Percentiles rank a stretch among this genome's conserved stretches.
These are phyloP conservation scores for Hartigia nigra DNA, from an alignment of 2,888 invertebrate species.

Conservation along the genomic window DNA sequence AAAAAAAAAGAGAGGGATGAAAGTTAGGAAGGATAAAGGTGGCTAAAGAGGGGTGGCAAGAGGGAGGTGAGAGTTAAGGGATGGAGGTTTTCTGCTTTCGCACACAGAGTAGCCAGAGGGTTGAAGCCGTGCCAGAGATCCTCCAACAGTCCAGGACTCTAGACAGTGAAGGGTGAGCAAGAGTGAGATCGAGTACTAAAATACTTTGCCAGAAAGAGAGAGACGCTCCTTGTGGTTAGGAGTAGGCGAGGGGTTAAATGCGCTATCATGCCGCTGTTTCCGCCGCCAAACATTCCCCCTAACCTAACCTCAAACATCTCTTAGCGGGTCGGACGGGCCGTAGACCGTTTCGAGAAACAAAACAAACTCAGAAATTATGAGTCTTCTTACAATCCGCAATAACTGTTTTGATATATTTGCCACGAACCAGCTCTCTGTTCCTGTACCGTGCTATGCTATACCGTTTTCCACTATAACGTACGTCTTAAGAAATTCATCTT, in stretches of 20 bases:
- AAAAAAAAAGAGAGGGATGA: not conserved
- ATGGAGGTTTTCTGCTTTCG: not conserved
- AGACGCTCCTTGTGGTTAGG: not conserved
- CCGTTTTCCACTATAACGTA: not conserved
- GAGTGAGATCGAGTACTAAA: not conserved
- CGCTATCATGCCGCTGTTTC: constrained; percentile 48
- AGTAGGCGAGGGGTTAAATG: constrained; percentile 39
- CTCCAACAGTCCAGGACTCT: not conserved
- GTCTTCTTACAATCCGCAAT: constrained; percentile 45
- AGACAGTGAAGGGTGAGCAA: not conserved
- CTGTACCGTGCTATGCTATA: not conserved
- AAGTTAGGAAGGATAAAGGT: constrained; percentile 14
- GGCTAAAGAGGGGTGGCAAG: not conserved
- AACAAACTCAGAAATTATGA: constrained; percentile 47
- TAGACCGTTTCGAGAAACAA: constrained; percentile 32
- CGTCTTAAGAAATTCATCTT: not conserved
- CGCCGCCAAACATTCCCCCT: constrained; percentile 47
- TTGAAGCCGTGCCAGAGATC: constrained; percentile 28
- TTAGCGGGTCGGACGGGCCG: not conserved
- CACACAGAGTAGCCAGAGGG: constrained; percentile 9
- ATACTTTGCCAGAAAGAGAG: not conserved
- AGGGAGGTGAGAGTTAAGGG: not conserved
- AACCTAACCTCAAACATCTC: constrained; percentile 18
- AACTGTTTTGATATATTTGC: constrained; percentile 45
- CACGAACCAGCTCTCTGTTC: not conserved